A percentile compares a stretch with the other conserved stretches of the same genome.
Conservation (phyloP, 2,797 vertebrate genomes). For the Acipenser oxyrinchus region DNA sequence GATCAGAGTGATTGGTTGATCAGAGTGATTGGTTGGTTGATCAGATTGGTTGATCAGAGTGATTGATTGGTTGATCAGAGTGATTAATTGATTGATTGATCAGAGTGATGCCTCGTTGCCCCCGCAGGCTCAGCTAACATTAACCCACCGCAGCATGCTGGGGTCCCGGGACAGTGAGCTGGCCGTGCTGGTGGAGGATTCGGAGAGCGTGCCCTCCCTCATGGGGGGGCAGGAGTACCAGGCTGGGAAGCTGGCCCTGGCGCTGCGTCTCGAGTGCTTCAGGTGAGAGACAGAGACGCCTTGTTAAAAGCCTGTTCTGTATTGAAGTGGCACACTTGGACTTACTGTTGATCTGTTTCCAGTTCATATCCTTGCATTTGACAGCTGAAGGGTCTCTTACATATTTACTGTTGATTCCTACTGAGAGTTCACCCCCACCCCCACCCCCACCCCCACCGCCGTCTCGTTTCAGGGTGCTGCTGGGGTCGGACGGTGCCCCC, state of each 20-base stretch:
- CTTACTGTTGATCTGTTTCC: no score
- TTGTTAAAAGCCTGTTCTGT: constrained; percentile 26
- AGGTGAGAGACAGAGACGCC: constrained; percentile 48
- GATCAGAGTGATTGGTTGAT: no score
- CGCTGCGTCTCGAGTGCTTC: constrained; percentile 84
- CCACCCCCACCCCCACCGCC: not conserved
- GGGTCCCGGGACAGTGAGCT: constrained; percentile 83
- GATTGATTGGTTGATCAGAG: not conserved
- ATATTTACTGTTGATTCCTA: constrained; percentile 11
- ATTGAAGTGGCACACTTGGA: no score
- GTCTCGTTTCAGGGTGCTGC: constrained; percentile 46
- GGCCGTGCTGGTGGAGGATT: constrained; percentile 78
- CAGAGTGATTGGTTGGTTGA: no score
- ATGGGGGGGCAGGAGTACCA: constrained; percentile 80
- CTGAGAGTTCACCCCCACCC: constrained; percentile 5
- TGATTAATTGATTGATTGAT: not conserved
- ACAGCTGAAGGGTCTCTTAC: not conserved
- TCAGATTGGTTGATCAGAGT: no score
- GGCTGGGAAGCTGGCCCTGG: constrained; percentile 70
- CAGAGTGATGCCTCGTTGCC: no score
- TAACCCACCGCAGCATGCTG: constrained; percentile 85
- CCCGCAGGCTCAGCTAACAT: constrained; percentile 74
- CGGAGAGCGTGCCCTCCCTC: constrained; percentile 62
- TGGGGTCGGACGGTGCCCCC: constrained; percentile 53
- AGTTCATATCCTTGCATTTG: no score